Conservation (phyloP, 64 coral and sea anemone species). For the Montipora cactus region DNA sequence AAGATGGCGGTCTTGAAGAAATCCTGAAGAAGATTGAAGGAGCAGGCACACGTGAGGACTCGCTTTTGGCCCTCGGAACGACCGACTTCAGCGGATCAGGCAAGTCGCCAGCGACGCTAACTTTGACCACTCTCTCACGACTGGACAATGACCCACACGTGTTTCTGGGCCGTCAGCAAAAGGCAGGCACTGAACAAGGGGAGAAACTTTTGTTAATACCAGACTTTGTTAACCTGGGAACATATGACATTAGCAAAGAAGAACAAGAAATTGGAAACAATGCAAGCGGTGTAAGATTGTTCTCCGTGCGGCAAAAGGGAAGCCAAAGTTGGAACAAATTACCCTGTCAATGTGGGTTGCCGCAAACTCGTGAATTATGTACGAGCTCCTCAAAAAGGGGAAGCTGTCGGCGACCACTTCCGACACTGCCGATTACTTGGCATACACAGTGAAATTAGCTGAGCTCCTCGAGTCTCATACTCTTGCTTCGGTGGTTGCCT, state of each 20-base stretch:
- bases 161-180: slow-evolving; percentile 14
- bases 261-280: slow-evolving; percentile 22
- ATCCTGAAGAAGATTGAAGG: slow-evolving; percentile 13
- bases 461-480: slow-evolving; percentile 2
- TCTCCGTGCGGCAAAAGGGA: neutral
- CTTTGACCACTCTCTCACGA: neutral
- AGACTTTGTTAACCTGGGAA: slow-evolving; percentile 30
- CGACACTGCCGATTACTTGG: slow-evolving; percentile 1
- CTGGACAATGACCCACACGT: slow-evolving; percentile 8
- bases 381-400: slow-evolving; percentile 3
- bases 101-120: neutral
- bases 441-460: neutral
- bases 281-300: neutral
- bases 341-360: slow-evolving; percentile 19
- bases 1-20: neutral
- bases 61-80: neutral
- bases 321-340: slow-evolving; percentile 1
- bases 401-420: slow-evolving; percentile 11
- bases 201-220: slow-evolving; percentile 25
- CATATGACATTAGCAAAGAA: slow-evolving; percentile 21
- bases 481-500: neutral
- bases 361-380: slow-evolving; percentile 29
- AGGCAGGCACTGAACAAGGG: neutral
- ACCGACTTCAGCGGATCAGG: neutral
- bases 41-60: neutral